Percentiles rank a stretch among this genome's conserved stretches.
phyloP scores from a whole-genome alignment of 2,113 vertebrate species.

The Rattus rattus region DNA sequence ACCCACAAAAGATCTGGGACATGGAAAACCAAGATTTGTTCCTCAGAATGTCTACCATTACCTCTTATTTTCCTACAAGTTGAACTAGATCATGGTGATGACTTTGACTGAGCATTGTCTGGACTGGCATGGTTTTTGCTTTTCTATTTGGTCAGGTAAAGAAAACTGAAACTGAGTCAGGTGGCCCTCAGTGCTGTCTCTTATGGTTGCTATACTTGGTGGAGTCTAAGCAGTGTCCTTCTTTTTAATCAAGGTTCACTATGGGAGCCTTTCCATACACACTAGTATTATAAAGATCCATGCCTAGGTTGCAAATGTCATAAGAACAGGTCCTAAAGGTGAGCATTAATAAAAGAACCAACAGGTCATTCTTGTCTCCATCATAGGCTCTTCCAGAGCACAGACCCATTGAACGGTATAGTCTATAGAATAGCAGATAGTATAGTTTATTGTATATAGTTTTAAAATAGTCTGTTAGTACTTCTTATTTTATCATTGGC shows the following conservation, averaged over 20 bases:
- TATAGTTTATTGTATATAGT: background rate
- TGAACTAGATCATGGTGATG: background rate
- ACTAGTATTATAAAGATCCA: background rate
- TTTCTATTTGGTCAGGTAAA: background rate
- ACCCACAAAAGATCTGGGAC: no score
- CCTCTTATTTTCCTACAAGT: background rate
- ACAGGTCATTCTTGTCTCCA: background rate
- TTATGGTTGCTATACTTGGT: background rate
- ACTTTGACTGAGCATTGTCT: background rate
- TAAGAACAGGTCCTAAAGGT: background rate
- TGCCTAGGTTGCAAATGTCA: background rate
- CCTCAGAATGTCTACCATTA: background rate
- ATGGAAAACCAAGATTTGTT: background rate
- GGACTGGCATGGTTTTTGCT: background rate
- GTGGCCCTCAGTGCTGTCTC: background rate
- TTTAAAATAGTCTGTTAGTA: constrained; percentile 1
- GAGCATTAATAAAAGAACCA: background rate
- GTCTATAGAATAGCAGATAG: background rate
- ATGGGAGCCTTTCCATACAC: background rate
- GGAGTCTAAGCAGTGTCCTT: background rate
- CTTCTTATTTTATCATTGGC: background rate
- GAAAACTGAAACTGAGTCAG: background rate
- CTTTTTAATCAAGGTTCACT: background rate
- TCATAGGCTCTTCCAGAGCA: background rate
- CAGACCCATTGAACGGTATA: background rate